Evolutionary conservation across 2,797 vertebrate species (phyloP).

Genomic region (Anableps anableps): DNA sequence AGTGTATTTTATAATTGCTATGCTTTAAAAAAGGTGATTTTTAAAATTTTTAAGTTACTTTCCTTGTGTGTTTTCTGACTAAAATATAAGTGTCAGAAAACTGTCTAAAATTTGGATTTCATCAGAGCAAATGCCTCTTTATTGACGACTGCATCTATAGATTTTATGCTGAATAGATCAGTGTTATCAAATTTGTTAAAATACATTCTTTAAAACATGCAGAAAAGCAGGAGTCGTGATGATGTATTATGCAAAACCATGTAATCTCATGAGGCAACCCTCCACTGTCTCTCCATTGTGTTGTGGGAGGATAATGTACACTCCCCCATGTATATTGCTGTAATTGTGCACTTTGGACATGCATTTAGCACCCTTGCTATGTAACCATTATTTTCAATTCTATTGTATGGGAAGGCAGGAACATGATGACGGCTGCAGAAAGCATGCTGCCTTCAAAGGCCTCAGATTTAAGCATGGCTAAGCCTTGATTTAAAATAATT

Average conservation of each 20-base stretch:
- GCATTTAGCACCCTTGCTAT: constrained; percentile 45
- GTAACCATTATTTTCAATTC: constrained; percentile 52
- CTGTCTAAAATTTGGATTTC: background rate
- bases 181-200: background rate
- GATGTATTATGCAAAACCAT: constrained; percentile 9
- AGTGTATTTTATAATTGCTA: background rate
- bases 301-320: constrained; percentile 37
- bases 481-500: constrained; percentile 73
- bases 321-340: constrained; percentile 23
- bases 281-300: constrained; percentile 26
- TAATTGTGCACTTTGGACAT: constrained; percentile 29
- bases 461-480: constrained; percentile 52
- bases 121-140: background rate
- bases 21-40: background rate
- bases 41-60: background rate
- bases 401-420: constrained; percentile 60
- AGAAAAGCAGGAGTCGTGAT: background rate
- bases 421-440: constrained; percentile 50
- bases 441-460: constrained; percentile 29
- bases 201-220: background rate
- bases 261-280: constrained; percentile 20
- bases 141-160: background rate
- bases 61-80: background rate
- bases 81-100: background rate
- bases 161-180: background rate